phyloP scores from a whole-genome alignment of 2,113 vertebrate species.

The Myxocyprinus asiaticus region DNA sequence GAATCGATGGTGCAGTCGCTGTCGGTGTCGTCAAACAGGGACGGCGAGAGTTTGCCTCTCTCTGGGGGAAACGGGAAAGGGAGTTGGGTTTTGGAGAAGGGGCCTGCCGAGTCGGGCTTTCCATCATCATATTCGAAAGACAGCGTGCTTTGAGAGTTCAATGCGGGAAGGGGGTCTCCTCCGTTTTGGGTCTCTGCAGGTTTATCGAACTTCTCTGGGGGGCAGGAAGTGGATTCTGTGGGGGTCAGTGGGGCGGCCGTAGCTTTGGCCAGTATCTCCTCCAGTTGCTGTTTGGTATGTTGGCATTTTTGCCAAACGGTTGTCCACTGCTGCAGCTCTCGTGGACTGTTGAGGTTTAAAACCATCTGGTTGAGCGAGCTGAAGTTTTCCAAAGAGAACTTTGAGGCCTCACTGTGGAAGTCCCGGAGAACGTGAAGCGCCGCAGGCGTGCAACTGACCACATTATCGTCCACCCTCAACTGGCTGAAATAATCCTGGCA shows the following conservation, averaged over 20 bases:
- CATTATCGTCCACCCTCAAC: conserved; percentile 58
- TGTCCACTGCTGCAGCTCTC: conserved; percentile 73
- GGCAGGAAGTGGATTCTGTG: not conserved
- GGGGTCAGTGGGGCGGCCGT: not conserved
- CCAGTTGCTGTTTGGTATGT: conserved; percentile 69
- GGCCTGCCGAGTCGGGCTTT: conserved; percentile 57
- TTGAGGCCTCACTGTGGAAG: conserved; percentile 71
- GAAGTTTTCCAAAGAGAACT: conserved; percentile 77
- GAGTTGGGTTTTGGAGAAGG: conserved; percentile 58
- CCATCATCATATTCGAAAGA: conserved; percentile 58
- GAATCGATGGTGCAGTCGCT: conserved; percentile 77
- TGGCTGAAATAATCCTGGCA: conserved; percentile 72
- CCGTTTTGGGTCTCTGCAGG: not conserved
- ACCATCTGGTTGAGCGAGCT: conserved; percentile 70
- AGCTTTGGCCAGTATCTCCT: conserved; percentile 65
- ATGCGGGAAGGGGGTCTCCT: conserved; percentile 46
- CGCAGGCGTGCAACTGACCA: conserved; percentile 47
- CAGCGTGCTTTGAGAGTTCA: not conserved
- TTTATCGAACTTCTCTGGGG: conserved; percentile 12
- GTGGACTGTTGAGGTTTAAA: conserved; percentile 66
- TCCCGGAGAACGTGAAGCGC: conserved; percentile 69
- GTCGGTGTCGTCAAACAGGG: conserved; percentile 74
- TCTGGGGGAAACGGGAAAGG: conserved; percentile 57
- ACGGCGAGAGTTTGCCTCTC: conserved; percentile 57
- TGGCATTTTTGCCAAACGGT: conserved; percentile 73